These are phyloP conservation scores for Cataglyphis rosenhaueri DNA, from an alignment of 2,888 invertebrate genomes.

Conservation along the genomic window DNA sequence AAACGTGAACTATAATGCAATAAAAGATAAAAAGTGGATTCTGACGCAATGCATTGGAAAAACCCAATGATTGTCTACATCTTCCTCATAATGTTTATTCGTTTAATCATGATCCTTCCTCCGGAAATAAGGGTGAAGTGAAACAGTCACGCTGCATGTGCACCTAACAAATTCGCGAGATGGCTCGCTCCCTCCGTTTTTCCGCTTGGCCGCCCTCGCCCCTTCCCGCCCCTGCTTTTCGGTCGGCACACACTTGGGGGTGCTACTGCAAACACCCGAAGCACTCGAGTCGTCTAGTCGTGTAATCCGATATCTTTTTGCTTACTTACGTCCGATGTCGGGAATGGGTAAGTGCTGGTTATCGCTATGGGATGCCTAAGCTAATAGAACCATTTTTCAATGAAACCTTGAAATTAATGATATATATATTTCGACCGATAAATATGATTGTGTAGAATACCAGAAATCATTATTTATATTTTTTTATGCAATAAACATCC, in stretches of 20 bases:
- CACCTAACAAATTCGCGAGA: slow-evolving; percentile 59
- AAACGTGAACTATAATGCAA: not conserved
- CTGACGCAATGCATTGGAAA: slow-evolving; percentile 34
- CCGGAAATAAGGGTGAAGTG: slow-evolving; percentile 42
- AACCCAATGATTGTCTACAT: slow-evolving; percentile 59
- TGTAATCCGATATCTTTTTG: slow-evolving; percentile 56
- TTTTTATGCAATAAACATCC: not conserved
- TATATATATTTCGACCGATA: not conserved
- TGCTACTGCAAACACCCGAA: slow-evolving; percentile 46
- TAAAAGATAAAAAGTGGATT: not conserved
- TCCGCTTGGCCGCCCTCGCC: slow-evolving; percentile 52
- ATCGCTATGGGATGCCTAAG: not conserved
- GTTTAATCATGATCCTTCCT: slow-evolving; percentile 49
- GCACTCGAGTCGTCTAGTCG: slow-evolving; percentile 52
- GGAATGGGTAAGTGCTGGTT: slow-evolving; percentile 16
- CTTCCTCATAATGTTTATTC: slow-evolving; percentile 56
- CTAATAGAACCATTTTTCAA: slow-evolving; percentile 9
- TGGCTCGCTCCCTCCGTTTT: slow-evolving; percentile 48
- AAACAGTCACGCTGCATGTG: slow-evolving; percentile 54
- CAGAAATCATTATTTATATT: not conserved
- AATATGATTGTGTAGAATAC: not conserved
- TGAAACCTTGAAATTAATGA: slow-evolving; percentile 2
- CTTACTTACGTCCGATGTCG: slow-evolving; percentile 38
- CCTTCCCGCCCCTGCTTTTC: slow-evolving; percentile 45
- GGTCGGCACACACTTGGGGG: slow-evolving; percentile 30